A percentile compares a stretch with the other conserved stretches of the same genome.
Evolutionary conservation across 2,113 vertebrate genomes (phyloP).

Genomic region (Vombatus ursinus): DNA sequence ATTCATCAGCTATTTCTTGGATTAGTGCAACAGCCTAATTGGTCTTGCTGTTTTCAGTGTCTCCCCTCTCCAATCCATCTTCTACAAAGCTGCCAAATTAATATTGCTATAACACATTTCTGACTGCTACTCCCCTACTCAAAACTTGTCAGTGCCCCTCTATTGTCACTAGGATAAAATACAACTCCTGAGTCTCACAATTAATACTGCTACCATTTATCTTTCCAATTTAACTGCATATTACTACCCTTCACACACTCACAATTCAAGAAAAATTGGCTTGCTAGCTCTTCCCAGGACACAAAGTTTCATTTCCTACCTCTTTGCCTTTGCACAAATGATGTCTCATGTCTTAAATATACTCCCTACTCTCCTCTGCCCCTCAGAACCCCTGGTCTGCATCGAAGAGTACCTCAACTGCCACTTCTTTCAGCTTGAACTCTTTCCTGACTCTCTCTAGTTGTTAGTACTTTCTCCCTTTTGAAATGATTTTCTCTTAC

Average conservation of each 20-base stretch:
- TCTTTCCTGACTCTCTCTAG: background rate
- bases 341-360: background rate
- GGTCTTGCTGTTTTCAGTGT: background rate
- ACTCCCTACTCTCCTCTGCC: background rate
- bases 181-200: background rate
- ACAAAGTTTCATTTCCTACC: background rate
- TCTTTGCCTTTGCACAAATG: background rate
- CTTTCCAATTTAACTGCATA: background rate
- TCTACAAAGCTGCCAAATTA: background rate
- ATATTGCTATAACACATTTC: background rate
- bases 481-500: background rate
- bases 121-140: background rate
- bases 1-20: background rate
- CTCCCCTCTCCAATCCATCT: background rate
- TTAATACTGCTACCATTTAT: background rate
- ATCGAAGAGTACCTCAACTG: background rate
- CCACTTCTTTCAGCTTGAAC: background rate
- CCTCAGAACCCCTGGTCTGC: background rate
- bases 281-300: background rate
- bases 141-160: background rate
- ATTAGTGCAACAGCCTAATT: background rate
- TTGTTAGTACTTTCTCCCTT: background rate
- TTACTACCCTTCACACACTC: background rate
- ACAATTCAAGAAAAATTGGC: background rate
- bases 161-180: background rate